Evolutionary conservation across 2,888 invertebrate species (phyloP).

Genomic region (Timema podura): DNA sequence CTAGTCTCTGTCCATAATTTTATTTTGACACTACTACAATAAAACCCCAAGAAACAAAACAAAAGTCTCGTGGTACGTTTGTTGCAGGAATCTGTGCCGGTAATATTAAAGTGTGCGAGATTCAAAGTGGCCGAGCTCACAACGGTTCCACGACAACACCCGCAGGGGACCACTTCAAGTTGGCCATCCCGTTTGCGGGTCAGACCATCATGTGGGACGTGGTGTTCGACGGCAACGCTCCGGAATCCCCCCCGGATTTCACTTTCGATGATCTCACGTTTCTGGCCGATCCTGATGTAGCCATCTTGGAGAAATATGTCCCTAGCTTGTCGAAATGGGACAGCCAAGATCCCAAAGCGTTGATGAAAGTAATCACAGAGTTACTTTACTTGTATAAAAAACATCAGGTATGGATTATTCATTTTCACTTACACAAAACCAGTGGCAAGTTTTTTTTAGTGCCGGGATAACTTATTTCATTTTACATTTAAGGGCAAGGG

Average conservation of each 20-base stretch:
- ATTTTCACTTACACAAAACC: no score
- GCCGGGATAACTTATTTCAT: no score
- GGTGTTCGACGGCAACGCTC: slow-evolving; percentile 58
- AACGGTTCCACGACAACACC: not conserved
- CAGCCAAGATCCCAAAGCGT: slow-evolving; percentile 53
- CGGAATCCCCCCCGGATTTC: slow-evolving; percentile 70
- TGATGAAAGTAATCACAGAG: slow-evolving; percentile 59
- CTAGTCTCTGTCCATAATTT: no score
- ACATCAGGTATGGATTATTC: slow-evolving; percentile 52
- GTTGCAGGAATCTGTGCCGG: not conserved
- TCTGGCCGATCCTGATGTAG: slow-evolving; percentile 54
- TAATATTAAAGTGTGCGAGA: not conserved
- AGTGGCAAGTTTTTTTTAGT: no score
- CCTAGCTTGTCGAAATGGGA: slow-evolving; percentile 64
- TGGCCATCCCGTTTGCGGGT: slow-evolving; percentile 67
- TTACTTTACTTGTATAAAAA: slow-evolving; percentile 58
- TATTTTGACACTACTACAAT: no score
- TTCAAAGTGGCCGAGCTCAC: not conserved
- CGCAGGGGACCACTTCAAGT: slow-evolving; percentile 52
- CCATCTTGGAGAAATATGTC: slow-evolving; percentile 50
- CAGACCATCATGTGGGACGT: slow-evolving; percentile 65
- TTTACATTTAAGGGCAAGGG: no score
- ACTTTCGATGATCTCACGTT: slow-evolving; percentile 67
- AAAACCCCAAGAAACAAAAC: no score
- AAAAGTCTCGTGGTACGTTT: no score